These are phyloP conservation scores for Catagonus wagneri DNA, from an alignment of 2,113 vertebrate species.

Conservation along the genomic window DNA sequence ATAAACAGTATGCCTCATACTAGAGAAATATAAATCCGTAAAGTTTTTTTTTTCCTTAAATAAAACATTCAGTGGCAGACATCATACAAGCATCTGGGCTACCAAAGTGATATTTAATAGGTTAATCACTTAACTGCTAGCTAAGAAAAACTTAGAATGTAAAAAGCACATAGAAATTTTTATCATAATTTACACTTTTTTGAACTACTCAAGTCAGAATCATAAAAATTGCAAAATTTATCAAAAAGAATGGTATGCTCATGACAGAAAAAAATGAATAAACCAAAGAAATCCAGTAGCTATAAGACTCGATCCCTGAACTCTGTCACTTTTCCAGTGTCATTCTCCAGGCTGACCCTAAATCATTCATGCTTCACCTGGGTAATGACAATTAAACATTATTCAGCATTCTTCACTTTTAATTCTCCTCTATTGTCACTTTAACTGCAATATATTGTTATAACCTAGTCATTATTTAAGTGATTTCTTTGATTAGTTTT, in stretches of 20 bases:
- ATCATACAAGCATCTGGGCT: conserved; percentile 57
- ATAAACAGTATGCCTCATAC: neutral
- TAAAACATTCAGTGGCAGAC: conserved; percentile 56
- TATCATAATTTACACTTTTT: conserved; percentile 79
- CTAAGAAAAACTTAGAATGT: conserved; percentile 72
- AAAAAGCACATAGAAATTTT: conserved; percentile 69
- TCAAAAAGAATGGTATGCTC: conserved; percentile 53
- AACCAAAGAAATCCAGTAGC: conserved; percentile 14
- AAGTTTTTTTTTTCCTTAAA: conserved; percentile 56
- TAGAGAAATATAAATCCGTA: conserved; percentile 22
- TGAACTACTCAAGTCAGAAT: conserved; percentile 79
- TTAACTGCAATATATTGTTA: neutral
- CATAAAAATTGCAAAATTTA: conserved; percentile 69
- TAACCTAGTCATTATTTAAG: conserved; percentile 9
- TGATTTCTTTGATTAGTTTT: conserved; percentile 37
- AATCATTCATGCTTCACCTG: neutral
- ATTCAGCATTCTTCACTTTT: conserved; percentile 8
- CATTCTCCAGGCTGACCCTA: neutral
- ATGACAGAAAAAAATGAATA: conserved; percentile 52
- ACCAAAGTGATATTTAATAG: conserved; percentile 80
- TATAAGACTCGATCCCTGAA: neutral
- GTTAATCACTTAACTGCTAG: conserved; percentile 78
- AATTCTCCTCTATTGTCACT: conserved; percentile 18
- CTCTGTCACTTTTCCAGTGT: neutral
- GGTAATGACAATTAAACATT: neutral